Evolutionary conservation across 2,888 invertebrate species (phyloP).

Genomic region (Leucophenga maculata): DNA sequence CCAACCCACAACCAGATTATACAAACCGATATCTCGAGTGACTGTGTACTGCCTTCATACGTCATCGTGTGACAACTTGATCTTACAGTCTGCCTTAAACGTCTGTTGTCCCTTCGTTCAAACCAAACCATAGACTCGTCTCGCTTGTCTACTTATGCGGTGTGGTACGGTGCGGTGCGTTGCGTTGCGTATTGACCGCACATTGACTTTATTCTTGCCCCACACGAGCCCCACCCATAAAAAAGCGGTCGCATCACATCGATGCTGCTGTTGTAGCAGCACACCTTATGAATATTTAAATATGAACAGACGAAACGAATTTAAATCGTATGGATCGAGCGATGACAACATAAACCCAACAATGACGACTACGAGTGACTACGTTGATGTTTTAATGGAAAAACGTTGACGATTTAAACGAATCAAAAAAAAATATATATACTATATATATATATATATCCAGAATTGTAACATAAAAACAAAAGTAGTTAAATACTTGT

Average conservation of each 20-base stretch:
- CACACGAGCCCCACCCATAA: too few relatives aligned
- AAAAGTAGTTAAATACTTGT: slow-evolving; percentile 53
- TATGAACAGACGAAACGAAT: slow-evolving; percentile 46
- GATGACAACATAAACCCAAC: slow-evolving; percentile 59
- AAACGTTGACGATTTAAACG: slow-evolving; percentile 57
- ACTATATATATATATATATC: slow-evolving; percentile 16
- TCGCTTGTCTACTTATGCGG: too few relatives aligned
- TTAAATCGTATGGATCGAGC: slow-evolving; percentile 44
- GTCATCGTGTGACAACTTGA: slow-evolving; percentile 25
- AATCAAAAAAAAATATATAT: slow-evolving; percentile 29
- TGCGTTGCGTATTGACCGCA: too few relatives aligned
- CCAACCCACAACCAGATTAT: background rate
- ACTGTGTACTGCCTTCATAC: slow-evolving; percentile 3
- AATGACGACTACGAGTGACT: slow-evolving; percentile 32
- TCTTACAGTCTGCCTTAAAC: slow-evolving; percentile 16
- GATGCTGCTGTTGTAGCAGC: slow-evolving; percentile 45
- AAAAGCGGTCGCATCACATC: too few relatives aligned
- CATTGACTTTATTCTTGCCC: too few relatives aligned
- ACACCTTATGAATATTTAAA: slow-evolving; percentile 66
- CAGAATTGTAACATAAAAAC: slow-evolving; percentile 54
- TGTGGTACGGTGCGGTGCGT: background rate
- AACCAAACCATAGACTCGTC: too few relatives aligned
- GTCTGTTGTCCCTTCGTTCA: too few relatives aligned
- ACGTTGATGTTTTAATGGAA: slow-evolving; percentile 62
- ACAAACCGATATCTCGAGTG: too few relatives aligned